phyloP scores from a whole-genome alignment of 2,797 vertebrate species.

The Bovichtus diacanthus region DNA sequence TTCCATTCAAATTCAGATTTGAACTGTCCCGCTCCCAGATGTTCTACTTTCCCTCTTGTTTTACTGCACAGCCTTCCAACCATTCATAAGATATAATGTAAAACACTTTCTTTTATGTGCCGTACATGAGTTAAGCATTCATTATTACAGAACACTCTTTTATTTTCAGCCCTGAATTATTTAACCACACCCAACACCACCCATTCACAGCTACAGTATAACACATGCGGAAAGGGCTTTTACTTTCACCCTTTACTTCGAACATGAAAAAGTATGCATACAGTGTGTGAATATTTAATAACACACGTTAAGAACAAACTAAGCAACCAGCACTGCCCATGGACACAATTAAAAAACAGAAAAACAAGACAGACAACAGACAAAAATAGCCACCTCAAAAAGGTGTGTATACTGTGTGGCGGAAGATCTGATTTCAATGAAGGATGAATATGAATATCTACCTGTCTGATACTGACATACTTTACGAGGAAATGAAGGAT shows the following conservation, averaged over 20 bases:
- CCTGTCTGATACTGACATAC: neutral
- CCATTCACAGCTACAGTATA: slow-evolving; percentile 8
- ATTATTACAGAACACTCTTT: slow-evolving; percentile 12
- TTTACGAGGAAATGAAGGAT: neutral
- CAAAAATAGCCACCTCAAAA: neutral
- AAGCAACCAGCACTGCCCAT: neutral
- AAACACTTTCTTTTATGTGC: neutral
- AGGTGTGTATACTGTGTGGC: neutral
- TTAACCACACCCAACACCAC: slow-evolving; percentile 18
- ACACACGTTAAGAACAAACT: slow-evolving; percentile 21
- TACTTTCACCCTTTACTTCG: slow-evolving; percentile 8
- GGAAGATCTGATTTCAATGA: no score
- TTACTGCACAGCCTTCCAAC: neutral
- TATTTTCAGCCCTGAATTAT: slow-evolving; percentile 42
- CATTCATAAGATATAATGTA: neutral
- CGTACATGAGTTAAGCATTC: slow-evolving; percentile 9
- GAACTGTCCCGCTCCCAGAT: neutral
- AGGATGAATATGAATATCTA: no score
- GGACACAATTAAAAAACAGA: neutral
- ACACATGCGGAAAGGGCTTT: slow-evolving; percentile 4
- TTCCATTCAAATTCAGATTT: neutral
- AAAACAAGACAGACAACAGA: no score
- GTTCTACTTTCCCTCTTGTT: neutral
- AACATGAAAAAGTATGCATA: slow-evolving; percentile 6
- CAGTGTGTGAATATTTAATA: slow-evolving; percentile 42